Percentiles rank a stretch among this genome's conserved stretches.
phyloP scores from a whole-genome alignment of 2,888 invertebrate species.

The Griposia aprilina region DNA sequence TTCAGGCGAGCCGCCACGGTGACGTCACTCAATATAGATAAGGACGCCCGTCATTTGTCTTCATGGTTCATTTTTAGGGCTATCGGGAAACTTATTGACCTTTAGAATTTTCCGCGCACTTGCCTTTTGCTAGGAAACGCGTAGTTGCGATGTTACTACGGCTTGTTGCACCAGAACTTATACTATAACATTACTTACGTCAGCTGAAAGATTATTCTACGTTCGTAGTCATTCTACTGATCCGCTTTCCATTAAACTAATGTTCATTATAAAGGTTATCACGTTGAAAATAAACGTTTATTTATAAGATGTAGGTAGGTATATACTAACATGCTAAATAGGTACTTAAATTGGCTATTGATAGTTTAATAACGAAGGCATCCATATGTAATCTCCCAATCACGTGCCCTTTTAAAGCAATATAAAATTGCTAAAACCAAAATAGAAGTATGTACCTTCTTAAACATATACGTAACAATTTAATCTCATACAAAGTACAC shows the following conservation, averaged over 20 bases:
- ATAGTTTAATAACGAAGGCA: background rate
- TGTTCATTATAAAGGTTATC: conserved; percentile 17
- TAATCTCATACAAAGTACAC: conserved; percentile 31
- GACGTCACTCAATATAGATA: conserved; percentile 62
- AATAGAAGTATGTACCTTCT: background rate
- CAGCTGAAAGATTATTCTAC: conserved; percentile 33
- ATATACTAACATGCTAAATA: background rate
- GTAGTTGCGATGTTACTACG: conserved; percentile 40
- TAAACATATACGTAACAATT: conserved; percentile 25
- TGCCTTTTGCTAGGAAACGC: conserved; percentile 8
- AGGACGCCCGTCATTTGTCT: conserved; percentile 56
- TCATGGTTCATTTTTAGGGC: conserved; percentile 66
- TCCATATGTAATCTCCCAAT: background rate
- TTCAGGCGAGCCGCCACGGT: conserved; percentile 21
- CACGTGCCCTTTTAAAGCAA: background rate
- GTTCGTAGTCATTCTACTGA: conserved; percentile 4
- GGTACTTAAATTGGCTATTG: background rate
- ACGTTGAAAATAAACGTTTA: background rate
- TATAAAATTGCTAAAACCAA: conserved; percentile 2
- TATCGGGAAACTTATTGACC: conserved; percentile 74
- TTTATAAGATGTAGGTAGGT: background rate
- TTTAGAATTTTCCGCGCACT: conserved; percentile 74
- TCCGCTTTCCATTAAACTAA: conserved; percentile 20
- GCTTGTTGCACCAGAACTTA: conserved; percentile 34
- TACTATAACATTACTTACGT: conserved; percentile 35